Percentiles rank a stretch among this genome's conserved stretches.
phyloP scores from a whole-genome alignment of 2,113 vertebrate genomes.

The Lucifuga dentata region DNA sequence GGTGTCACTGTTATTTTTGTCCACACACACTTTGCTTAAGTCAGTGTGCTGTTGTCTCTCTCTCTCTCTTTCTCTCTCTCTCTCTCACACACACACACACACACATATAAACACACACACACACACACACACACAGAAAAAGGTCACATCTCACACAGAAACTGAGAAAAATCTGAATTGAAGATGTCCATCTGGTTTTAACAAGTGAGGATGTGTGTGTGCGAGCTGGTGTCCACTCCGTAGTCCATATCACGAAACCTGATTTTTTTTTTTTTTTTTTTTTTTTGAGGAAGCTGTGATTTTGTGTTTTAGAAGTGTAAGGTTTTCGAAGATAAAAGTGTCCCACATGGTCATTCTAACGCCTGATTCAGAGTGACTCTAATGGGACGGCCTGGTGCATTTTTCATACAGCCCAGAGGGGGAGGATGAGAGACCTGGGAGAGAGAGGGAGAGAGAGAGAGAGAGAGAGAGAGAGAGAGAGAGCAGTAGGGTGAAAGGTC shows the following conservation, averaged over 20 bases:
- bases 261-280: no score
- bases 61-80: constrained; percentile 56
- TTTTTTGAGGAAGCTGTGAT: constrained; percentile 41
- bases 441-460: constrained; percentile 44
- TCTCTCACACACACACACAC: constrained; percentile 40
- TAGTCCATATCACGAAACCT: no score
- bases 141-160: constrained; percentile 73
- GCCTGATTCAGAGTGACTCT: constrained; percentile 83
- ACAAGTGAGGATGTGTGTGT: constrained; percentile 9
- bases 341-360: constrained; percentile 45
- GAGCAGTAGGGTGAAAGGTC: constrained; percentile 18
- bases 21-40: neutral
- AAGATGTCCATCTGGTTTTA: constrained; percentile 59
- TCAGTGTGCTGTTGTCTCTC: neutral
- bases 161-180: constrained; percentile 60
- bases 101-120: no score
- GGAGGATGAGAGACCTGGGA: constrained; percentile 59
- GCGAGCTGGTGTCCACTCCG: constrained; percentile 1
- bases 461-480: constrained; percentile 34
- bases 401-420: constrained; percentile 86
- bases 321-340: constrained; percentile 73
- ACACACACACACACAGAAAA: constrained; percentile 46
- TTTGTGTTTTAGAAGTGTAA: constrained; percentile 70
- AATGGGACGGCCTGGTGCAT: constrained; percentile 86
- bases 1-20: neutral